Percentiles rank a stretch among this genome's conserved stretches.
Evolutionary conservation across 1,140 invertebrate genomes (phyloP).

Genomic region (Macrobrachium rosenbergii): DNA sequence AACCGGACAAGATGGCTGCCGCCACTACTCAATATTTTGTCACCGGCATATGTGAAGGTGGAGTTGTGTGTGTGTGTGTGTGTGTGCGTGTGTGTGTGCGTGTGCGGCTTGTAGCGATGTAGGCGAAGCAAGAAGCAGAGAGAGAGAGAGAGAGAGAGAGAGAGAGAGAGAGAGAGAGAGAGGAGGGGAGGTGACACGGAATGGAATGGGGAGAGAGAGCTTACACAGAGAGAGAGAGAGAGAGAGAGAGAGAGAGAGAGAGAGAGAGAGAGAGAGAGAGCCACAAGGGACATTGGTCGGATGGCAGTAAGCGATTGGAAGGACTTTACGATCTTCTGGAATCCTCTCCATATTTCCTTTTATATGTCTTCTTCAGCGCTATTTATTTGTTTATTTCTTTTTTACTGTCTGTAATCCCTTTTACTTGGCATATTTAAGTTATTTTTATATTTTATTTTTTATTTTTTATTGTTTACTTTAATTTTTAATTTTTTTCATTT

Average conservation of each 20-base stretch:
- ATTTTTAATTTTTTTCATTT: too few relatives aligned
- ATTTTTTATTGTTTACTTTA: too few relatives aligned
- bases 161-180: neutral
- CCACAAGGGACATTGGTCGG: neutral
- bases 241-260: conserved; percentile 9
- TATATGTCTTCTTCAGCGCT: conserved; percentile 34
- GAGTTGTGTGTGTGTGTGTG: conserved; percentile 33
- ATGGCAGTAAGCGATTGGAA: neutral
- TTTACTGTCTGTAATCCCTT: neutral
- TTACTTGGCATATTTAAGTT: neutral
- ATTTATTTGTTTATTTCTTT: conserved; percentile 2
- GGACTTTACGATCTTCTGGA: neutral
- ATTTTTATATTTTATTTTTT: neutral
- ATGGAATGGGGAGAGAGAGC: neutral
- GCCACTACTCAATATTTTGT: conserved; percentile 59
- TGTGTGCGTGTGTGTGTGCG: neutral
- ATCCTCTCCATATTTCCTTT: conserved; percentile 34
- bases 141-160: neutral
- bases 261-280: conserved; percentile 3
- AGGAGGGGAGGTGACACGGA: neutral
- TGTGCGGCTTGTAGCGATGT: too few relatives aligned
- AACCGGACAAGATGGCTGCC: conserved; percentile 51
- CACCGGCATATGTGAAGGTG: conserved; percentile 55
- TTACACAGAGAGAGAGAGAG: too few relatives aligned
- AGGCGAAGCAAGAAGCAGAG: neutral